Conservation (phyloP, 1,140 invertebrate genomes). For the Homarus americanus region DNA sequence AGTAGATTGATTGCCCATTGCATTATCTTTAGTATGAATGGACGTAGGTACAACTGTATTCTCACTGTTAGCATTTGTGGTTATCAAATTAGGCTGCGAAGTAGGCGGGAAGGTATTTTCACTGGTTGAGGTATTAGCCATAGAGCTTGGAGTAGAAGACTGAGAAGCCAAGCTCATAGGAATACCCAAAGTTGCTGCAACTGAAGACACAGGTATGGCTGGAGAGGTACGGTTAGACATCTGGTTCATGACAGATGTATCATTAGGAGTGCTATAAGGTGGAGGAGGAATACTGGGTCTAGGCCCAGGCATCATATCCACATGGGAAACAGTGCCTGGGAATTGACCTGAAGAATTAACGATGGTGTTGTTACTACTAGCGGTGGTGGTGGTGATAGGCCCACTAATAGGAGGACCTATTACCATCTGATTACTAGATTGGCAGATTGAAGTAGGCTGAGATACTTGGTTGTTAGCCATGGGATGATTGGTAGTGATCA, state of each 20-base stretch:
- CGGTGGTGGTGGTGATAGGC: constrained; percentile 49
- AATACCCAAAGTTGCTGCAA: constrained; percentile 52
- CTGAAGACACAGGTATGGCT: constrained; percentile 62
- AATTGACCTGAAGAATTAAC: constrained; percentile 54
- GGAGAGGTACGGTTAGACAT: constrained; percentile 61
- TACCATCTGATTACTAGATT: constrained; percentile 57
- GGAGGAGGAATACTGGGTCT: constrained; percentile 61
- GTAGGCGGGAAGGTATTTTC: constrained; percentile 64
- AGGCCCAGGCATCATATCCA: constrained; percentile 50
- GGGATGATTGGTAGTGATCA: constrained; percentile 41
- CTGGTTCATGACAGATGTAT: constrained; percentile 62
- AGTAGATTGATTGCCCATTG: constrained; percentile 40
- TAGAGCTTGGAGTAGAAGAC: constrained; percentile 60
- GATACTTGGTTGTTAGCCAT: constrained; percentile 59
- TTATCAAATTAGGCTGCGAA: constrained; percentile 47
- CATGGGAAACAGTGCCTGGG: constrained; percentile 36
- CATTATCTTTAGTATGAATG: constrained; percentile 58
- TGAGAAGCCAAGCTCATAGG: constrained; percentile 52
- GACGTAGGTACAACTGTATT: constrained; percentile 55
- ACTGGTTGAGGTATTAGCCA: constrained; percentile 49
- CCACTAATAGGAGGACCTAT: constrained; percentile 52
- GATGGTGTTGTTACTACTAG: constrained; percentile 44
- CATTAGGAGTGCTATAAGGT: constrained; percentile 57
- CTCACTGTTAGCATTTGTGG: constrained; percentile 65
- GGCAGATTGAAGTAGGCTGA: constrained; percentile 56